Conservation (phyloP, 2,113 vertebrate species). For the Cryptomyrus ogoouensis region DNA sequence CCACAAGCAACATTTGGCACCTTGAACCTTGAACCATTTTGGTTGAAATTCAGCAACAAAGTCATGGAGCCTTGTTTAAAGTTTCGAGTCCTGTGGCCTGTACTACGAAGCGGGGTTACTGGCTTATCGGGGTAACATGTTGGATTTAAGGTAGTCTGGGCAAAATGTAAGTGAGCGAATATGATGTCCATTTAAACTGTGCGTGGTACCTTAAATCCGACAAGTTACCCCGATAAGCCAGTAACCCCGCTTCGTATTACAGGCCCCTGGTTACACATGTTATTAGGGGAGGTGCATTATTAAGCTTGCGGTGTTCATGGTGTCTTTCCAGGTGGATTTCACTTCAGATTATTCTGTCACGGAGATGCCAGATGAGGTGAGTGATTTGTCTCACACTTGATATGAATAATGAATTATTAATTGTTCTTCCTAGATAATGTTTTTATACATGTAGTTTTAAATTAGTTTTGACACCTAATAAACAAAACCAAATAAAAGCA, state of each 20-base stretch:
- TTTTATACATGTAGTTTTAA: not conserved
- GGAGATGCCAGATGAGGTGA: conserved; percentile 58
- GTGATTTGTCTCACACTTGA: conserved; percentile 29
- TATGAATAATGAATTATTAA: not conserved
- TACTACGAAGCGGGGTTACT: too few species aligned
- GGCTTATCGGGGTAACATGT: too few species aligned
- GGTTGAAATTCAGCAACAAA: not conserved
- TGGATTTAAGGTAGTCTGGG: too few species aligned
- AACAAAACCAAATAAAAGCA: not conserved
- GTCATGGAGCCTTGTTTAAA: not conserved
- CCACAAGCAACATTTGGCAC: not conserved
- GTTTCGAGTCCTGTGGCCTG: not conserved
- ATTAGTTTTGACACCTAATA: not conserved
- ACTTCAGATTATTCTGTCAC: conserved; percentile 38
- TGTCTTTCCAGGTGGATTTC: conserved; percentile 59
- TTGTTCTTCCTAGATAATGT: not conserved
- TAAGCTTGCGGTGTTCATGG: conserved; percentile 12
- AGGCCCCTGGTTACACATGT: too few species aligned
- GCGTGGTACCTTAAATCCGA: too few species aligned
- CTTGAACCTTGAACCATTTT: not conserved
- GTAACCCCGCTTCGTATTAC: too few species aligned
- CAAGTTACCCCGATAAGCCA: too few species aligned
- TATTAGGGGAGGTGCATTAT: not conserved
- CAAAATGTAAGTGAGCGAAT: too few species aligned
- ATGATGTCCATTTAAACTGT: too few species aligned